Evolutionary conservation across 2,888 invertebrate species (phyloP).

Genomic region (Stenurella melanura): DNA sequence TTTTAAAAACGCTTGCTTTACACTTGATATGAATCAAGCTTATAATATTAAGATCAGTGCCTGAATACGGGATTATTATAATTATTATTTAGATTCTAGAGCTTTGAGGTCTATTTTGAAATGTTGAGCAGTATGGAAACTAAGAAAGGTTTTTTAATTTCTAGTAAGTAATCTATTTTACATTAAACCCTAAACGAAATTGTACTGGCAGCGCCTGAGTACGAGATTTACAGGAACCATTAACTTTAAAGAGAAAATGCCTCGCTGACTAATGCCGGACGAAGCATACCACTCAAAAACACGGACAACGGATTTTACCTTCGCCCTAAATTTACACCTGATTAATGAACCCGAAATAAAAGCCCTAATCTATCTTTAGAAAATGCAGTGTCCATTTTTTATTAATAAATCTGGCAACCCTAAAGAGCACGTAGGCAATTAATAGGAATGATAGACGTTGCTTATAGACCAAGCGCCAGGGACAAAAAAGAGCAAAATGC

Average conservation of each 20-base stretch:
- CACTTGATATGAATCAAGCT: no score
- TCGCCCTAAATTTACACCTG: conserved; percentile 1
- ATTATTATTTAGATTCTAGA: no score
- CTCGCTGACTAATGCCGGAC: conserved; percentile 3
- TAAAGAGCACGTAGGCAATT: neutral
- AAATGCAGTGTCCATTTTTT: conserved; percentile 4
- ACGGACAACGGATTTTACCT: neutral
- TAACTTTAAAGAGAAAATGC: conserved; percentile 1
- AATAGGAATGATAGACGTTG: neutral
- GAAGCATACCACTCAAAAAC: neutral
- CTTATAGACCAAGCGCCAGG: no score
- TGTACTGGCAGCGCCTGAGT: neutral
- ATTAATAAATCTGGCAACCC: conserved; percentile 1
- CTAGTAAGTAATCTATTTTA: no score
- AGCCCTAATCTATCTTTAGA: conserved; percentile 1
- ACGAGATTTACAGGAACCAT: neutral
- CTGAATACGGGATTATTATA: no score
- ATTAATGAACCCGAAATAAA: conserved; percentile 7
- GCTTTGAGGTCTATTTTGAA: no score
- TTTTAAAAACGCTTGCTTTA: no score
- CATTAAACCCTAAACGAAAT: no score
- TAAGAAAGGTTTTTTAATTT: no score
- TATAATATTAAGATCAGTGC: no score
- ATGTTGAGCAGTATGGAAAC: no score
- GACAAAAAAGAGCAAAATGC: no score